Percentiles rank a stretch among this genome's conserved stretches.
phyloP scores from a whole-genome alignment of 1,140 invertebrate genomes.

The Platyscapa corneri region DNA sequence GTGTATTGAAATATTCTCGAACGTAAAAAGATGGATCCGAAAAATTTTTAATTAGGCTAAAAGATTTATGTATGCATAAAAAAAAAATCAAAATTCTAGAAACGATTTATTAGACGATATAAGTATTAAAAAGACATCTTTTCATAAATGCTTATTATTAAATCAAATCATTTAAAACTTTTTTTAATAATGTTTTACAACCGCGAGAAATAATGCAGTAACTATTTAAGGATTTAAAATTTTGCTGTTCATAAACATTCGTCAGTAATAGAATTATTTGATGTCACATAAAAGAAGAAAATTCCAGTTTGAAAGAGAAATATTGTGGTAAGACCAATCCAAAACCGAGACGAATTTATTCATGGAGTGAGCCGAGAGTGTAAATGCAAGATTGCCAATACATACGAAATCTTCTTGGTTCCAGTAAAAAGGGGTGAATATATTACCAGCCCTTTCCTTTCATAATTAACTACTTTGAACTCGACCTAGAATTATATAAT shows the following conservation, averaged over 20 bases:
- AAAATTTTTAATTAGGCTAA: too few relatives aligned
- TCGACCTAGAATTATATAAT: conserved; percentile 65
- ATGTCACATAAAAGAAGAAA: conserved; percentile 14
- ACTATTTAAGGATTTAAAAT: neutral
- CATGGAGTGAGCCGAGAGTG: conserved; percentile 62
- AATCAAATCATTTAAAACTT: too few relatives aligned
- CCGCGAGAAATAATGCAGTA: too few relatives aligned
- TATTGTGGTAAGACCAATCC: conserved; percentile 53
- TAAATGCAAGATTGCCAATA: conserved; percentile 73
- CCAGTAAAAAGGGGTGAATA: conserved; percentile 73
- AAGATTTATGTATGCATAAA: too few relatives aligned
- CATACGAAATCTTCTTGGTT: conserved; percentile 71
- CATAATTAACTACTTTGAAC: conserved; percentile 72
- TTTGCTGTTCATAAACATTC: neutral
- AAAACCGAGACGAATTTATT: conserved; percentile 64
- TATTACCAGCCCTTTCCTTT: conserved; percentile 61
- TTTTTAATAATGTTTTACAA: too few relatives aligned
- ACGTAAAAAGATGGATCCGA: too few relatives aligned
- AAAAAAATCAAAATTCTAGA: too few relatives aligned
- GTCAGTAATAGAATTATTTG: neutral
- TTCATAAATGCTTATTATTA: too few relatives aligned
- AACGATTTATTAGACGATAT: too few relatives aligned
- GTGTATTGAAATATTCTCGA: too few relatives aligned
- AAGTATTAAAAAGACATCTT: too few relatives aligned
- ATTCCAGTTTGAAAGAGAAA: conserved; percentile 23